Base-by-base conservation (phyloP, 2,113 vertebrate genomes). In the Sylvia atricapilla region DNA sequence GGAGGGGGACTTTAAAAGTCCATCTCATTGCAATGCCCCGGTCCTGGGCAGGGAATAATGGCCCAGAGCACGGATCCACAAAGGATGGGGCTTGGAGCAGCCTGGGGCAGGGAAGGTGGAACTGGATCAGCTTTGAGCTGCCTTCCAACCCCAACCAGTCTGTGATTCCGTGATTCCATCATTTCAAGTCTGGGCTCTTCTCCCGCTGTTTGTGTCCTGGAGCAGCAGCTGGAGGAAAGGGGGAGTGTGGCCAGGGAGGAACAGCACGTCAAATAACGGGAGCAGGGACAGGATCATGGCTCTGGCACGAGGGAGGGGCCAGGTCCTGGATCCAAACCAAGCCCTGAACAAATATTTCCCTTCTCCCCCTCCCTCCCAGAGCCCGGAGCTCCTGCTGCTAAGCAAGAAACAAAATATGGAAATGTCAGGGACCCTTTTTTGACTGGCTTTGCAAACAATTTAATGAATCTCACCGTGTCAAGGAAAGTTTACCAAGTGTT, bases 351-450 rank as follows among this genome's bases (percentile, higher is more conserved):
- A 55, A 20, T 41, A 52, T 52, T 91, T 87, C 77, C 90, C 60
- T 64, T 66, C 30, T 62, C n/a, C 69, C 70, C 64, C 64, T 67
- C 41, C 74, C 66, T 75, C 22, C 24, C 90, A 72, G 84, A 81
- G 33, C 44, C 24, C 14, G 0, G 73, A 46, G 20, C 62, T 49
- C 43, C 24, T 39, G 83, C 94, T 95, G 82, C 94, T 93, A 49
- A 90, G 94, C 90, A 74, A 73, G 77, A 53, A 73, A 35, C 67
- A 90, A 94, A 93, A 82, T 33, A 28, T 3, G 52, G 15, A 69
- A 59, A 63, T 33, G 68, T 43, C 72, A 93, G 93, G 60, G 92
- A 89, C 59, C 28, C 58, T 76, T 56, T 68, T 68, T 46, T 23
- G 25, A 23, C 8, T 16, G 43, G 47, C 55, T 69, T 63, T 67